Conservation (phyloP, 2,113 vertebrate genomes). For the Corythornis vintsioides region DNA sequence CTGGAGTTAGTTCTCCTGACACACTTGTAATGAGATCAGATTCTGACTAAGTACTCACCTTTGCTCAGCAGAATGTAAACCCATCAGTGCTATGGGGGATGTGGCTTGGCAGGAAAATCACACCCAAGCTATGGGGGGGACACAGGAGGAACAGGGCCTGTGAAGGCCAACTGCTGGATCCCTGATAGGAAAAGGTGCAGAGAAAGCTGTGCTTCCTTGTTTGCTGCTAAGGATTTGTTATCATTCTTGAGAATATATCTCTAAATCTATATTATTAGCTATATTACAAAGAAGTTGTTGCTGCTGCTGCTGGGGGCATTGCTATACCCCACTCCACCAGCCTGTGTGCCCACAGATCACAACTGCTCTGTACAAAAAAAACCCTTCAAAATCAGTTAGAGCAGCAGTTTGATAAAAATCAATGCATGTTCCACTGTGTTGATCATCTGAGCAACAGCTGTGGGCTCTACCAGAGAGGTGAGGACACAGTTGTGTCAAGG, state of each 20-base stretch:
- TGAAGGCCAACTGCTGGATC: not conserved
- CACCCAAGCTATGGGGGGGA: not conserved
- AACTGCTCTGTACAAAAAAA: not conserved
- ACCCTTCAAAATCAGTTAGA: not conserved
- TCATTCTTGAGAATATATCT: not conserved
- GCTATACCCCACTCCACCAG: not conserved
- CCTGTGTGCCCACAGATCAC: not conserved
- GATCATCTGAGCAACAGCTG: not conserved
- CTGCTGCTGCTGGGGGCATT: not conserved
- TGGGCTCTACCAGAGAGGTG: not conserved
- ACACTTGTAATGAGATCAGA: conserved; percentile 43
- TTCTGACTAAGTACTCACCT: conserved; percentile 17
- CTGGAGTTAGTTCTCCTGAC: conserved; percentile 49
- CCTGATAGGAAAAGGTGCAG: not conserved
- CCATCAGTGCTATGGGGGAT: not conserved
- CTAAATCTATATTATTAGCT: not conserved
- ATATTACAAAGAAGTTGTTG: not conserved
- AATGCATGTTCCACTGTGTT: not conserved
- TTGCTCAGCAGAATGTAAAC: conserved; percentile 39
- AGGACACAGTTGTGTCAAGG: not conserved
- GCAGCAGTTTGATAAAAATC: not conserved
- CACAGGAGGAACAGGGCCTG: not conserved
- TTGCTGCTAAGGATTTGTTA: not conserved
- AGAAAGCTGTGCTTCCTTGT: not conserved
- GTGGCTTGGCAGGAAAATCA: conserved; percentile 30